phyloP scores from a whole-genome alignment of 1,140 invertebrate species.

The Teleogryllus occipitalis region DNA sequence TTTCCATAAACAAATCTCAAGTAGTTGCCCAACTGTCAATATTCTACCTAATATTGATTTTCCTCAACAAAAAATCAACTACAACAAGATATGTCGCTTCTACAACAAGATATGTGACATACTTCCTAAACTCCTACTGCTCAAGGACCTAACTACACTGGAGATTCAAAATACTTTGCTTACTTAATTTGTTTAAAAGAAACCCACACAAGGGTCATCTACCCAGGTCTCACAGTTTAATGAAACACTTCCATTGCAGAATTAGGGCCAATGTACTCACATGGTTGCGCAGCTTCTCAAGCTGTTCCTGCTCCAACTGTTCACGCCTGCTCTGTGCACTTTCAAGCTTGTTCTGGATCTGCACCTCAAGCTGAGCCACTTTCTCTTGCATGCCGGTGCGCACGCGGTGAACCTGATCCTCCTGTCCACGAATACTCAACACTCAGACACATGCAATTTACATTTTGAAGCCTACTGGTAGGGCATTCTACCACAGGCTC shows the following conservation, averaged over 20 bases:
- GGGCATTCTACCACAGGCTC: not conserved
- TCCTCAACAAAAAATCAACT: too few relatives aligned
- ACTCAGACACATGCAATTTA: not conserved
- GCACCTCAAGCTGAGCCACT: conserved; percentile 53
- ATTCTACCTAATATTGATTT: not conserved
- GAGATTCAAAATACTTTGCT: too few relatives aligned
- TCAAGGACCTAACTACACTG: too few relatives aligned
- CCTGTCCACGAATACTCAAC: conserved; percentile 38
- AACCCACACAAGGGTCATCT: too few relatives aligned
- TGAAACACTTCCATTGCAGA: not conserved
- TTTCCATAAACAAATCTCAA: not conserved
- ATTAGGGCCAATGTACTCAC: conserved; percentile 45
- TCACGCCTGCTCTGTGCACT: conserved; percentile 59
- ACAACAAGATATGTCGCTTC: too few relatives aligned
- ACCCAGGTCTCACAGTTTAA: not conserved
- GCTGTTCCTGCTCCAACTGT: conserved; percentile 58
- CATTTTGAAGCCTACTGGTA: not conserved
- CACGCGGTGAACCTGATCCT: conserved; percentile 61
- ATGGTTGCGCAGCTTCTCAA: conserved; percentile 64
- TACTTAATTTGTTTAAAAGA: too few relatives aligned
- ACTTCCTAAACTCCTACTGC: too few relatives aligned
- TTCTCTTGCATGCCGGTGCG: conserved; percentile 52
- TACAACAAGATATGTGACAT: too few relatives aligned
- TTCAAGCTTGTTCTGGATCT: conserved; percentile 64
- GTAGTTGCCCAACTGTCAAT: not conserved